Percentiles rank a stretch among this genome's conserved stretches.
These are phyloP conservation scores for Cryptoprocta ferox DNA, from an alignment of 2,797 vertebrate species.

Conservation along the genomic window DNA sequence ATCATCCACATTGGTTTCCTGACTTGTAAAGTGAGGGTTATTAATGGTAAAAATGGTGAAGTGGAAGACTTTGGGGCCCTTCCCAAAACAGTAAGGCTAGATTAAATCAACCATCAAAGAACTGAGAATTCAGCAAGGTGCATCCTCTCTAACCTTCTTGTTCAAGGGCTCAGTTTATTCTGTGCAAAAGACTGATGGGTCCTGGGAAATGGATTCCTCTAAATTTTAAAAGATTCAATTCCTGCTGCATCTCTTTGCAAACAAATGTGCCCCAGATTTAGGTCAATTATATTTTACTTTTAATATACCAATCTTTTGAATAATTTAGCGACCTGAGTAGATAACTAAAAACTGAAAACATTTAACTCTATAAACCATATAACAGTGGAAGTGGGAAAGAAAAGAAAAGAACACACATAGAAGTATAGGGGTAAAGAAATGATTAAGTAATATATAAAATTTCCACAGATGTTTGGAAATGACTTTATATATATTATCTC, in stretches of 20 bases:
- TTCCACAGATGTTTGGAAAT: background rate
- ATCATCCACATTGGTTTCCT: background rate
- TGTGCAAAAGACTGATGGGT: background rate
- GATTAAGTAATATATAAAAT: background rate
- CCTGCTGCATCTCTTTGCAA: constrained; percentile 16
- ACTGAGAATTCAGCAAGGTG: background rate
- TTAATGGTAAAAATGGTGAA: background rate
- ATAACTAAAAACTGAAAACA: constrained; percentile 24
- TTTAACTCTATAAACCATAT: background rate
- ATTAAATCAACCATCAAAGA: constrained; percentile 17
- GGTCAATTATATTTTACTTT: constrained; percentile 11
- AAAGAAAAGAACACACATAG: background rate
- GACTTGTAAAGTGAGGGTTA: background rate
- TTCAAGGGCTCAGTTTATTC: background rate
- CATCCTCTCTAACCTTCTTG: background rate
- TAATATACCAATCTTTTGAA: background rate
- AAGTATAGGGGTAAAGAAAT: constrained; percentile 41
- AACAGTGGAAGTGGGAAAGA: background rate
- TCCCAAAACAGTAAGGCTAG: background rate
- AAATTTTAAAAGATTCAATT: constrained; percentile 19
- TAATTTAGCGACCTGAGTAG: background rate
- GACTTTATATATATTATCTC: background rate
- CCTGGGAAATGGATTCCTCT: background rate
- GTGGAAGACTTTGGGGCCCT: background rate
- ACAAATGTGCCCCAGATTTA: background rate